phyloP scores from a whole-genome alignment of 92 coral and sea anemone genomes.

The Phenganax stokvisi region DNA sequence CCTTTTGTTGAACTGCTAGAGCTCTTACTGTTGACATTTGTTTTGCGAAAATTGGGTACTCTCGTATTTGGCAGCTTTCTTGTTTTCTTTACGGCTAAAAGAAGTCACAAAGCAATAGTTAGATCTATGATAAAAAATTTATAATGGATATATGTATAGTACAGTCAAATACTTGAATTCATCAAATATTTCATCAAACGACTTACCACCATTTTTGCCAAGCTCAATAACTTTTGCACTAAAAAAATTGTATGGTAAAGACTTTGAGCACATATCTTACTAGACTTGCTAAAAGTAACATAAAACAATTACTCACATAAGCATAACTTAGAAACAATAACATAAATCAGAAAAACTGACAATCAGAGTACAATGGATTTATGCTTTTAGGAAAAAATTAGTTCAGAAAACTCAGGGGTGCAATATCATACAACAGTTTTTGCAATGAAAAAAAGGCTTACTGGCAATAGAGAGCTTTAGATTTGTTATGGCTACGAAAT shows the following conservation, averaged over 20 bases:
- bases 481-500: no score
- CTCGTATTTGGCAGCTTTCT: constrained; percentile 1
- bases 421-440: no score
- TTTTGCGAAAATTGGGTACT: constrained; percentile 14
- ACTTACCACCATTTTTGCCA: constrained; percentile 57
- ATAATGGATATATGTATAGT: background rate
- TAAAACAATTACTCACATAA: background rate
- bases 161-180: background rate
- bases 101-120: background rate
- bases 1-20: constrained; percentile 28
- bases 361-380: no score
- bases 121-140: background rate
- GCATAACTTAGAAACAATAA: no score
- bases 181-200: background rate
- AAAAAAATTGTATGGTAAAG: background rate
- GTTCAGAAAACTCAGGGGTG: no score
- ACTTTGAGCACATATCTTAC: background rate
- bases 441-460: no score
- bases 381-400: no score
- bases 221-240: constrained; percentile 83
- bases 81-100: constrained; percentile 24
- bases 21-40: constrained; percentile 10
- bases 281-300: background rate
- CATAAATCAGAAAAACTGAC: no score
- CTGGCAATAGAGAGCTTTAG: no score